Evolutionary conservation across 2,113 vertebrate species (phyloP).

Genomic region (Nothocercus nigrocapillus): DNA sequence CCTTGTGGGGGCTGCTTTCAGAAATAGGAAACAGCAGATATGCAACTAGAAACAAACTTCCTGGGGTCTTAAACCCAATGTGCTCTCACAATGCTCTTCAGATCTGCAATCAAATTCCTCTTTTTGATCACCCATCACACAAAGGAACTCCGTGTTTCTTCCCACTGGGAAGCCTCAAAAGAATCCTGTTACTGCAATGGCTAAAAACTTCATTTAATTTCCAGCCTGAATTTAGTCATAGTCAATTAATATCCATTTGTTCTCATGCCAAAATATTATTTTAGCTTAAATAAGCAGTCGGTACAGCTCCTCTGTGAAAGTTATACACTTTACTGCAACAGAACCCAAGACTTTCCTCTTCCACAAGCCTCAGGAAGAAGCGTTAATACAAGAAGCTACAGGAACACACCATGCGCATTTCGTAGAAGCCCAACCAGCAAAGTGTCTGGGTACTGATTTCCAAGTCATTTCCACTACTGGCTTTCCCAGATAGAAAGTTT

Average conservation of each 20-base stretch:
- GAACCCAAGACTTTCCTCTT: background rate
- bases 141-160: background rate
- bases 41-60: background rate
- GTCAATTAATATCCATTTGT: background rate
- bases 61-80: background rate
- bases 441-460: background rate
- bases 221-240: slow-evolving; percentile 7
- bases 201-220: background rate
- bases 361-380: background rate
- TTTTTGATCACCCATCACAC: background rate
- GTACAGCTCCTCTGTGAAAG: background rate
- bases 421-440: background rate
- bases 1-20: background rate
- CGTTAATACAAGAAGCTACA: background rate
- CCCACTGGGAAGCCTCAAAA: background rate
- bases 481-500: background rate
- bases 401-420: background rate
- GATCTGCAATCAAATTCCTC: background rate
- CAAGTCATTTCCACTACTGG: background rate
- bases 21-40: background rate
- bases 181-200: background rate
- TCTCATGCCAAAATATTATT: slow-evolving; percentile 15
- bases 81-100: background rate
- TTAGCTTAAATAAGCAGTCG: slow-evolving; percentile 2
- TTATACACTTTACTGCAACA: background rate